Evolutionary conservation across 2,888 invertebrate genomes (phyloP).

Genomic region (Eilema depressum): DNA sequence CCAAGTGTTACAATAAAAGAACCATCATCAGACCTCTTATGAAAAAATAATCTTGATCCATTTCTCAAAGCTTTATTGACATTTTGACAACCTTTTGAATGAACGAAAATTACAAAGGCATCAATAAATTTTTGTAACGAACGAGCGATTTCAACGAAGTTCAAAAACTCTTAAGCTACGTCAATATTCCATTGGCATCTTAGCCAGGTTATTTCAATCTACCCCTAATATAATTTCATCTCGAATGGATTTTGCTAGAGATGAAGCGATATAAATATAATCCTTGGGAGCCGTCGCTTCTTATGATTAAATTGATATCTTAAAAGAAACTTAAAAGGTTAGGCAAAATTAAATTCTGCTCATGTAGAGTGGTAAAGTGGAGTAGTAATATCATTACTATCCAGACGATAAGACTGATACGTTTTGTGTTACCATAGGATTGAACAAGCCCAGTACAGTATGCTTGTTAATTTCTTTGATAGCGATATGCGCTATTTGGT

Average conservation of each 20-base stretch:
- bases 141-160: conserved; percentile 31
- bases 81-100: conserved; percentile 38
- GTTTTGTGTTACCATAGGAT: too few species aligned
- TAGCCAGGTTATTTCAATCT: conserved; percentile 64
- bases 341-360: conserved; percentile 20
- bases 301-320: conserved; percentile 61
- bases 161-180: conserved; percentile 47
- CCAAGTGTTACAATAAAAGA: neutral
- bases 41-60: conserved; percentile 15
- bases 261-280: conserved; percentile 56
- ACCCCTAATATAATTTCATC: conserved; percentile 59
- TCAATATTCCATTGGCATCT: conserved; percentile 55
- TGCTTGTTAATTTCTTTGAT: too few species aligned
- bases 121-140: conserved; percentile 33
- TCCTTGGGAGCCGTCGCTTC: conserved; percentile 49
- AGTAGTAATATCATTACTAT: neutral
- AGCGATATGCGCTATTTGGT: too few species aligned
- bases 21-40: neutral
- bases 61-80: conserved; percentile 34
- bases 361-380: neutral
- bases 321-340: conserved; percentile 43
- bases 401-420: neutral
- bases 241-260: conserved; percentile 54
- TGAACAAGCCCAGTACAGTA: too few species aligned
- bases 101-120: conserved; percentile 38